These are phyloP conservation scores for Liopterus haemorrhoidalis DNA, from an alignment of 2,888 invertebrate genomes.

Conservation along the genomic window DNA sequence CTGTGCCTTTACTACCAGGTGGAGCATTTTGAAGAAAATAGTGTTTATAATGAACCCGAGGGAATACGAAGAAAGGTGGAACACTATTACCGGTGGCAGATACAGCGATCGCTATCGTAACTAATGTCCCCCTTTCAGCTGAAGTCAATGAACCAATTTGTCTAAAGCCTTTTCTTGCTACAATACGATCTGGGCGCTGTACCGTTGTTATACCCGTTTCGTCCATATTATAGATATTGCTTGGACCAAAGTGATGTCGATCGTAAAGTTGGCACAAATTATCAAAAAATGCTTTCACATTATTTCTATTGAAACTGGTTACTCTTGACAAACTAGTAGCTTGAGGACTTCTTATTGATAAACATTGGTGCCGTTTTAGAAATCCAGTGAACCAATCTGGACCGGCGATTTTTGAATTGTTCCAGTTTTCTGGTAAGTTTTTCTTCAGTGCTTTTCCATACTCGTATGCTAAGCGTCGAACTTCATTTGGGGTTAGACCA, in stretches of 20 bases:
- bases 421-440: constrained; percentile 31
- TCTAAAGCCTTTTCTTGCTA: constrained; percentile 36
- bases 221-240: constrained; percentile 18
- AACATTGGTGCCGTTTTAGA: constrained; percentile 31
- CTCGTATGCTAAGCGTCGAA: no score
- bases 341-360: constrained; percentile 34
- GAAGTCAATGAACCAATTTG: constrained; percentile 37
- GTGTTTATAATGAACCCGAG: constrained; percentile 29
- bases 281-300: constrained; percentile 33
- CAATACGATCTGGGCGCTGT: constrained; percentile 35
- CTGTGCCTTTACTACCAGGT: constrained; percentile 26
- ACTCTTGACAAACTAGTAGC: constrained; percentile 35
- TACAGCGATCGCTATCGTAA: constrained; percentile 33
- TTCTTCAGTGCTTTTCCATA: no score
- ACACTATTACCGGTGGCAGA: constrained; percentile 34
- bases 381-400: constrained; percentile 36
- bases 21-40: constrained; percentile 28
- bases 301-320: constrained; percentile 33
- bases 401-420: constrained; percentile 32
- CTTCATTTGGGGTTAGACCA: no score
- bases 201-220: constrained; percentile 32
- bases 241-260: constrained; percentile 25
- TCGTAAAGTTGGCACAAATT: constrained; percentile 30
- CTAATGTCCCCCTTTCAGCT: constrained; percentile 34
- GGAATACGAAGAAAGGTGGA: constrained; percentile 37